Evolutionary conservation across 2,797 vertebrate species (phyloP).

Genomic region (Otolemur crassicaudatus): DNA sequence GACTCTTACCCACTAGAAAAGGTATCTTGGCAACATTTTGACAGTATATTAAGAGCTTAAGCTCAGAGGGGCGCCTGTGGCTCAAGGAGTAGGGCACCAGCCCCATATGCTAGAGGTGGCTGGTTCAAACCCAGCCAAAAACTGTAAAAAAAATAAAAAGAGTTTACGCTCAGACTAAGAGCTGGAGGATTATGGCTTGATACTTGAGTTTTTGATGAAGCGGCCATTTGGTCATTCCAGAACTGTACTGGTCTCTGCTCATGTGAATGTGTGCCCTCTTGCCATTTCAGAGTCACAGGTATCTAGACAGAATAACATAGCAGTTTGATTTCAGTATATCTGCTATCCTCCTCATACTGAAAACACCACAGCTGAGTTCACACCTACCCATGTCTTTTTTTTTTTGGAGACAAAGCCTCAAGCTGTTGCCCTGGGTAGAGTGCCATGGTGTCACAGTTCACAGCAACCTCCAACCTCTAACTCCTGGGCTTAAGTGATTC

Average conservation of each 20-base stretch:
- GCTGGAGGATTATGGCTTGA: background rate
- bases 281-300: background rate
- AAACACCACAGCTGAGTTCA: background rate
- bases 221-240: background rate
- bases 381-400: background rate
- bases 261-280: background rate
- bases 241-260: background rate
- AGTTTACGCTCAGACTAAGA: background rate
- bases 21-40: background rate
- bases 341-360: background rate
- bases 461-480: too few species aligned
- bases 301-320: background rate
- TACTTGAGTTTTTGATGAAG: slow-evolving; percentile 1
- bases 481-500: too few species aligned
- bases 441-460: too few species aligned
- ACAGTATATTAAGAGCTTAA: background rate
- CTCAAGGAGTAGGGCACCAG: too few species aligned
- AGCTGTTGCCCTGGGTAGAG: too few species aligned
- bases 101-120: too few species aligned
- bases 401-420: too few species aligned
- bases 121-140: background rate
- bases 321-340: background rate
- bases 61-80: too few species aligned
- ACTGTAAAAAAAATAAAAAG: background rate
- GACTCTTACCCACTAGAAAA: background rate